Evolutionary conservation across 2,888 invertebrate genomes (phyloP).

Genomic region (Poecilus cupreus): DNA sequence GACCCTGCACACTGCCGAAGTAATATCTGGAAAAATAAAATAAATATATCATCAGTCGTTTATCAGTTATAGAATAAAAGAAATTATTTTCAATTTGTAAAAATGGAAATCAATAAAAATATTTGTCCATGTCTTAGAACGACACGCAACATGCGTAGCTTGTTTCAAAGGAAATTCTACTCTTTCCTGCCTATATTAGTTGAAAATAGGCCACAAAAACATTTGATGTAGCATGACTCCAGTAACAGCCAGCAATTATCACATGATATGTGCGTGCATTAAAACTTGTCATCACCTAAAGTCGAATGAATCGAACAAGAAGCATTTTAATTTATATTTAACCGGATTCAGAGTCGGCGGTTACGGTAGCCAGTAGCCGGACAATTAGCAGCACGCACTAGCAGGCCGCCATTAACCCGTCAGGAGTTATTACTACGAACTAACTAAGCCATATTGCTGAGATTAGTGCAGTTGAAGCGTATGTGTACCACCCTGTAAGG

Average conservation of each 20-base stretch:
- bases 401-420: constrained; percentile 36
- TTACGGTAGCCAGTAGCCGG: constrained; percentile 35
- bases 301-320: neutral
- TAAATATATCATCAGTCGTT: too few relatives aligned
- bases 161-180: neutral
- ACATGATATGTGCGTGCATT: constrained; percentile 44
- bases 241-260: constrained; percentile 22
- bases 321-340: constrained; percentile 48
- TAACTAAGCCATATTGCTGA: neutral
- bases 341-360: constrained; percentile 12
- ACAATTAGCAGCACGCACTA: constrained; percentile 55
- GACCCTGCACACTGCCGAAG: too few relatives aligned
- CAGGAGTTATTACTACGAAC: constrained; percentile 46
- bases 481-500: neutral
- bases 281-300: constrained; percentile 50
- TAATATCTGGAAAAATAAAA: too few relatives aligned
- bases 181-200: constrained; percentile 25
- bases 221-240: neutral
- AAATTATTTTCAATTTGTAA: neutral
- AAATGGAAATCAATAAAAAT: constrained; percentile 18
- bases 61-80: neutral
- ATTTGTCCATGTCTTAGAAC: neutral
- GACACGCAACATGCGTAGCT: neutral
- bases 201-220: constrained; percentile 36
- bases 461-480: constrained; percentile 3